These are phyloP conservation scores for Conus canariensis DNA, from an alignment of 2,888 invertebrate species.

Conservation along the genomic window DNA sequence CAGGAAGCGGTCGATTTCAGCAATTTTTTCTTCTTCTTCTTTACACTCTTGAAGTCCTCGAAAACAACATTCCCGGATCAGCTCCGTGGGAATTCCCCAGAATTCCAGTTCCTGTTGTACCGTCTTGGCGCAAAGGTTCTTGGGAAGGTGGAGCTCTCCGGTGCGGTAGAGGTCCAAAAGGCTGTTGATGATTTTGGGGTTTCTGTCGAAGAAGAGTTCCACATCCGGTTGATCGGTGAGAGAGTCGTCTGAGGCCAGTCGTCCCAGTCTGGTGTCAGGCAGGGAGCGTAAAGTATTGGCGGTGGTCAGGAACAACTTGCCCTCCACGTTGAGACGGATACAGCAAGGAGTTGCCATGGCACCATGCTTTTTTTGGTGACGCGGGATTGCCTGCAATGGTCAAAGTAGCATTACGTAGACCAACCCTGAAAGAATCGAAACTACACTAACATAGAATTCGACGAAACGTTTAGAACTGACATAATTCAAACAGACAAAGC, in stretches of 20 bases:
- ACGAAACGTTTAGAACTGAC: no score
- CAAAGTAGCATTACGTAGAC: no score
- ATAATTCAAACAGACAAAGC: no score
- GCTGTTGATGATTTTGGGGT: slow-evolving; percentile 60
- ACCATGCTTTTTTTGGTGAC: background rate
- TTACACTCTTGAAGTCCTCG: slow-evolving; percentile 50
- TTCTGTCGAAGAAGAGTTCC: slow-evolving; percentile 66
- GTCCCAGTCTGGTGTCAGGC: slow-evolving; percentile 52
- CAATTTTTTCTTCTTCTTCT: slow-evolving; percentile 51
- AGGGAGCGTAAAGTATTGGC: slow-evolving; percentile 46
- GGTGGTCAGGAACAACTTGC: slow-evolving; percentile 51
- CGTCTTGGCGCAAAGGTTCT: slow-evolving; percentile 63
- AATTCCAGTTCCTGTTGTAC: slow-evolving; percentile 63
- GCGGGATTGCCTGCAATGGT: no score
- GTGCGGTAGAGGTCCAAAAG: slow-evolving; percentile 63
- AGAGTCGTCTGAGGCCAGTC: slow-evolving; percentile 33
- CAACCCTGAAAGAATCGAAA: no score
- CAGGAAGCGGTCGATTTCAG: slow-evolving; percentile 52
- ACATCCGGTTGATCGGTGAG: slow-evolving; percentile 42
- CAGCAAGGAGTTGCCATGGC: slow-evolving; percentile 4
- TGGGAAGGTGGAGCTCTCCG: slow-evolving; percentile 64
- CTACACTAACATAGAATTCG: no score
- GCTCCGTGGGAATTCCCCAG: slow-evolving; percentile 62
- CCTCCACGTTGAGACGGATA: slow-evolving; percentile 55
- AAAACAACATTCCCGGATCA: slow-evolving; percentile 67